phyloP scores from a whole-genome alignment of 1,140 invertebrate species.

The Arion vulgaris region DNA sequence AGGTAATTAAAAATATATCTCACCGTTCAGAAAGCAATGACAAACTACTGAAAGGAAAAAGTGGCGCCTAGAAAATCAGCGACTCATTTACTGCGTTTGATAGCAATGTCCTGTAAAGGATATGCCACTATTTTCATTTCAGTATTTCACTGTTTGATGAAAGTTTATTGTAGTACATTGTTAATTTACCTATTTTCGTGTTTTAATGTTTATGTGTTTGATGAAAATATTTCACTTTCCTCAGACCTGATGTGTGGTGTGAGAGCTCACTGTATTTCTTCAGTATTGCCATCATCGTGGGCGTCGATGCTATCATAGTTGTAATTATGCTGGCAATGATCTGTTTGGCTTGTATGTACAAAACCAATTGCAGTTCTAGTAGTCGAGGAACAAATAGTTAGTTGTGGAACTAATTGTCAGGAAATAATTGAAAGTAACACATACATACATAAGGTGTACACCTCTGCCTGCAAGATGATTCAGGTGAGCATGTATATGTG shows the following conservation, averaged over 20 bases:
- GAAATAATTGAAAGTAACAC: background rate
- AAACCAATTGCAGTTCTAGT: background rate
- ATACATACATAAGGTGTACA: background rate
- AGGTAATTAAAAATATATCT: too few relatives aligned
- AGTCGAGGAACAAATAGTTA: background rate
- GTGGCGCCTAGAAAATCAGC: too few relatives aligned
- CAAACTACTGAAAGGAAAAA: too few relatives aligned
- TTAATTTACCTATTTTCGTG: too few relatives aligned
- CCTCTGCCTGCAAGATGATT: background rate
- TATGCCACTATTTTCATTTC: too few relatives aligned
- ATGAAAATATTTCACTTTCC: background rate
- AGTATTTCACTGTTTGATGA: too few relatives aligned
- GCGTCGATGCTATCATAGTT: conserved; percentile 75
- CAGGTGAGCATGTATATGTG: background rate
- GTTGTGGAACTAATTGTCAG: background rate
- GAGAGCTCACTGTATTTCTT: conserved; percentile 66
- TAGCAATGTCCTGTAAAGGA: too few relatives aligned
- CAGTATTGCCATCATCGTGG: conserved; percentile 77
- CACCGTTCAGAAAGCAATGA: too few relatives aligned
- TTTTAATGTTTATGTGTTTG: too few relatives aligned
- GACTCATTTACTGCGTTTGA: too few relatives aligned
- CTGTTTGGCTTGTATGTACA: conserved; percentile 17
- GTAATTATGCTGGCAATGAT: conserved; percentile 46
- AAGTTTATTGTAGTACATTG: too few relatives aligned
- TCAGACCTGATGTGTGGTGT: conserved; percentile 67